Conservation (phyloP, 2,113 vertebrate species). For the Cacatua alba region DNA sequence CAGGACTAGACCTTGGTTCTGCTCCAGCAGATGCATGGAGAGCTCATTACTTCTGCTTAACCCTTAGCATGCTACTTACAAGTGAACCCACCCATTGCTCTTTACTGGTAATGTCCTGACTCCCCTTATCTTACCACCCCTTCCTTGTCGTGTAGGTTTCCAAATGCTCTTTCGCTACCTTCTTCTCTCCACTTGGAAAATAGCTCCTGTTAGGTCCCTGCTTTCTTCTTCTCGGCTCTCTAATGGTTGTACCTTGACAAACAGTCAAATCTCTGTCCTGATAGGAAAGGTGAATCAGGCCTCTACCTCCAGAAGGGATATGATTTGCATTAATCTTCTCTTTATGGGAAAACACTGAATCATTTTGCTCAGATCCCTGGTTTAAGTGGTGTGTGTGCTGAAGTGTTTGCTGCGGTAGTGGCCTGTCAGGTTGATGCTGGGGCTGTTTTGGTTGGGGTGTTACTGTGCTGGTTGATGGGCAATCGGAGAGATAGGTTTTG, state of each 20-base stretch:
- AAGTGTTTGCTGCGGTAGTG: neutral
- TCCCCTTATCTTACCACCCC: neutral
- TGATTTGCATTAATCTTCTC: neutral
- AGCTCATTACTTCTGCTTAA: constrained; percentile 41
- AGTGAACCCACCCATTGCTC: neutral
- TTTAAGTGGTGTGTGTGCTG: neutral
- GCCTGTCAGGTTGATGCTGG: too few relatives aligned
- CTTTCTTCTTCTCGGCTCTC: neutral
- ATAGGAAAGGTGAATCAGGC: neutral
- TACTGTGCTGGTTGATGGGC: neutral
- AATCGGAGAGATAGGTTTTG: neutral
- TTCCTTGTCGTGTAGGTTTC: neutral
- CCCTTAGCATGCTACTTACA: neutral
- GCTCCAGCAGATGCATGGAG: constrained; percentile 33
- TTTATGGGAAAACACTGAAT: neutral
- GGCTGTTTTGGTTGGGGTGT: neutral
- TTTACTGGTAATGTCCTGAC: neutral
- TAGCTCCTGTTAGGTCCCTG: neutral
- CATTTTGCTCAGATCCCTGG: neutral
- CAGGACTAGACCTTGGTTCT: neutral
- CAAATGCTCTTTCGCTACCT: neutral
- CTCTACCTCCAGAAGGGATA: accelerated
- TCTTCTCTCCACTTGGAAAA: accelerated
- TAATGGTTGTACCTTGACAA: neutral
- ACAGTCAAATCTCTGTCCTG: neutral